These are phyloP conservation scores for Scaptodrosophila lebanonensis DNA, from an alignment of 1,140 invertebrate species.

Conservation along the genomic window DNA sequence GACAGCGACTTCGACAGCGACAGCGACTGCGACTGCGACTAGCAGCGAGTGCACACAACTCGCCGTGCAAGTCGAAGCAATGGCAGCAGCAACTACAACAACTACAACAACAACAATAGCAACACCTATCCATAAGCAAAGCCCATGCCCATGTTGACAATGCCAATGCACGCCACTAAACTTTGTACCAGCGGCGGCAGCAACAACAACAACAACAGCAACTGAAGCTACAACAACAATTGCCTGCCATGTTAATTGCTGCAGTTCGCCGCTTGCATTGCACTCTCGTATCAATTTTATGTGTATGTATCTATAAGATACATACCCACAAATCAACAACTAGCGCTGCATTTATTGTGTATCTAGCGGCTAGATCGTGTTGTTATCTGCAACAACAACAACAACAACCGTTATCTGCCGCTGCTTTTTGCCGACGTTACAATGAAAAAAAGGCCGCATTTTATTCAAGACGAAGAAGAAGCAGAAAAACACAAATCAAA, in stretches of 20 bases:
- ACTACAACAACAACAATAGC: not conserved
- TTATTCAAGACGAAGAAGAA: too few relatives aligned
- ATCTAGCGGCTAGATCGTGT: conserved; percentile 25
- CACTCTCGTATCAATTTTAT: conserved; percentile 55
- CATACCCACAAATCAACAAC: conserved; percentile 4
- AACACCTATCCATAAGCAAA: too few relatives aligned
- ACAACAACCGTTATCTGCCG: conserved; percentile 40
- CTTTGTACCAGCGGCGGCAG: conserved; percentile 5
- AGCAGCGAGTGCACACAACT: too few relatives aligned
- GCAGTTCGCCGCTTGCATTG: too few relatives aligned
- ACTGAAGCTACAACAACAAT: conserved; percentile 23
- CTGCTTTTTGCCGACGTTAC: conserved; percentile 3
- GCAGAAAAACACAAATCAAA: too few relatives aligned
- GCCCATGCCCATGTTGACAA: conserved; percentile 9
- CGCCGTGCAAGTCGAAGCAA: not conserved
- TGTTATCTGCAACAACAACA: not conserved
- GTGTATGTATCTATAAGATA: conserved; percentile 45
- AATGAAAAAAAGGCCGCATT: conserved; percentile 14
- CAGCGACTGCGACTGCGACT: too few relatives aligned
- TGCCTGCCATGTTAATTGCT: conserved; percentile 40
- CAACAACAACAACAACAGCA: not conserved
- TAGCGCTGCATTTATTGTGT: conserved; percentile 10
- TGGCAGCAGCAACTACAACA: conserved; percentile 3
- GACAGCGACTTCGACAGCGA: too few relatives aligned
- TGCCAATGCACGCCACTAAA: conserved; percentile 18